Evolutionary conservation across 2,888 invertebrate genomes (phyloP), one percentile per base, ranked within the genome.

Genomic region (Macrophya annulata): DNA sequence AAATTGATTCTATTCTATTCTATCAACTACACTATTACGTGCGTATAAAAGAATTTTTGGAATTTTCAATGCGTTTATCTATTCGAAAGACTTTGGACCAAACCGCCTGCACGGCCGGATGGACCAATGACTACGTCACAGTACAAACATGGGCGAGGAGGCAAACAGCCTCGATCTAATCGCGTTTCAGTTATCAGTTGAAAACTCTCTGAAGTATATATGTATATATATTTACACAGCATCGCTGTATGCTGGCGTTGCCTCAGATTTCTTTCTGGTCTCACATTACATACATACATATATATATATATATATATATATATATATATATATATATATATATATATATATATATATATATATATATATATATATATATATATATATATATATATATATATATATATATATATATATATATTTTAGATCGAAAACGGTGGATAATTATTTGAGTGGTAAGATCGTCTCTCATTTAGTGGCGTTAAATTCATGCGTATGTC

Each of bases 111-210:
- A 79, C 79, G 59, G 72, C 90, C 91, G 92, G 92, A 93, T 93
- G 93, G 93, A 93, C 93, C 93, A 92, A 87, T 88, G 89, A 84
- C 91, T 91, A 90, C 90, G 90, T 91, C 92, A 90, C 86, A 90
- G 90, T 89, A 88, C 91, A 93, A 93, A 93, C 88, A 93, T 91
- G 90, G 92, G 92, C 87, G 92, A 91, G 93, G 90, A 86, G 87
- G 90, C 91, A 92, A 92, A 92, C 90, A 92, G 90, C 89, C 89
- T 86, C 90, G 92, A 90, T 91, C 92, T 92, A 92, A 92, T 92
- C 92, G 90, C 90, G 9, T 86, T 86, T 87, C 85, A 87, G 88
- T 91, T 91, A 91, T 91, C 91, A 90, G 68, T 65, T 31, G 68
- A 12, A 83, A 83, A 83, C 83, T 68, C 83, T 83, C 68, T 15